phyloP scores from a whole-genome alignment of 2,888 invertebrate species.

The Caenorhabditis zanzibari region DNA sequence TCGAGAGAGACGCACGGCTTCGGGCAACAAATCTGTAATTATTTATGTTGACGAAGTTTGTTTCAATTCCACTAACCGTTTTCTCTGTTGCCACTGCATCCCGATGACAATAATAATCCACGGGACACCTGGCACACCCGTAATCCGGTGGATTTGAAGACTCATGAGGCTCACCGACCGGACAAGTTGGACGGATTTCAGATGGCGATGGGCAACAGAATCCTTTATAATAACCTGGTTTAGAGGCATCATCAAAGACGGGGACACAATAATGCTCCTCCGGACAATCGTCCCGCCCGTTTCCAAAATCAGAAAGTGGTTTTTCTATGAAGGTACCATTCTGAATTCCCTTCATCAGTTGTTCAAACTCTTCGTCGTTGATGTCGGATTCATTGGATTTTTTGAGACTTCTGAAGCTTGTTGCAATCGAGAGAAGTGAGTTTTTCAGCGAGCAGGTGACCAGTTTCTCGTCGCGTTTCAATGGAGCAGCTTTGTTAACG shows the following conservation, averaged over 20 bases:
- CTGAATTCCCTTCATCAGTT: conserved; percentile 52
- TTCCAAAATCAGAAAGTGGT: conserved; percentile 23
- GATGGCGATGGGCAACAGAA: conserved; percentile 82
- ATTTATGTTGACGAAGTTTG: neutral
- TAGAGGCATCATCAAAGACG: conserved; percentile 78
- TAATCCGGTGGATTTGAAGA: conserved; percentile 76
- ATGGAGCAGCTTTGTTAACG: conserved; percentile 74
- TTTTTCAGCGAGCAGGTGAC: conserved; percentile 70
- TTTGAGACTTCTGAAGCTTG: conserved; percentile 58
- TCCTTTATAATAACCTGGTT: conserved; percentile 77
- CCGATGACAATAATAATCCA: conserved; percentile 80
- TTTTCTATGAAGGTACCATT: conserved; percentile 1
- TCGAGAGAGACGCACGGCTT: conserved; percentile 82
- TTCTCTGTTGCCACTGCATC: conserved; percentile 79
- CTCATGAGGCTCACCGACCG: conserved; percentile 79
- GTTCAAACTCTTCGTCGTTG: conserved; percentile 49
- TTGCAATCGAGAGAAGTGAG: conserved; percentile 30
- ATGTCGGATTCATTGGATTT: conserved; percentile 36
- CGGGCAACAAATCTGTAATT: conserved; percentile 80
- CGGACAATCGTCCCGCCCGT: conserved; percentile 72
- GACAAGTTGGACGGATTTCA: conserved; percentile 78
- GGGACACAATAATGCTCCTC: conserved; percentile 79
- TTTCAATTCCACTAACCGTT: conserved; percentile 61
- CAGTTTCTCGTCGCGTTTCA: conserved; percentile 71
- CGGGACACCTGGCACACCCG: conserved; percentile 76